These are phyloP conservation scores for Chlamydotis undulata DNA, from an alignment of 2,113 vertebrate genomes.

Conservation along the genomic window DNA sequence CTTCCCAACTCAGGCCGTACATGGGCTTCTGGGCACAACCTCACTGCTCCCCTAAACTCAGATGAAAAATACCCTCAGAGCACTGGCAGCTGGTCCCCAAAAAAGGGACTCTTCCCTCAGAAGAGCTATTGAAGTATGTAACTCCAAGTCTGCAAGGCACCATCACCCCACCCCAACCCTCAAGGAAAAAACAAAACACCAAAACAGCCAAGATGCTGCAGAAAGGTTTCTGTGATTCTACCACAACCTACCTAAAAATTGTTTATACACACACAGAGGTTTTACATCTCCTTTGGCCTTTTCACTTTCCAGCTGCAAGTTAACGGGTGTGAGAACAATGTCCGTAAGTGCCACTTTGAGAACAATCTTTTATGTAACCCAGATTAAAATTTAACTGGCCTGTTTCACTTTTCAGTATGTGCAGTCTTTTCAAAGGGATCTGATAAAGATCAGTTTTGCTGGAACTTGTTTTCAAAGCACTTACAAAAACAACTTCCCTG, in stretches of 20 bases:
- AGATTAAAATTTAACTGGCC: conserved; percentile 65
- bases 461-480: conserved; percentile 57
- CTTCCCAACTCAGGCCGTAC: background rate
- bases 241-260: background rate
- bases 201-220: background rate
- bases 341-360: conserved; percentile 16
- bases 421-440: background rate
- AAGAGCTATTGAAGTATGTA: background rate
- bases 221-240: background rate
- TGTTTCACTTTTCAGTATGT: background rate
- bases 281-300: background rate
- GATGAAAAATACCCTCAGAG: background rate
- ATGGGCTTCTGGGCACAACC: background rate
- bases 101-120: background rate
- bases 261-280: background rate
- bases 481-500: conserved; percentile 27
- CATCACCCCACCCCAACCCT: too few relatives aligned
- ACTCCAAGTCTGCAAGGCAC: background rate
- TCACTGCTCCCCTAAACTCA: background rate
- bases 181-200: rapidly evolving
- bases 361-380: conserved; percentile 63
- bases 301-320: background rate
- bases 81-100: background rate
- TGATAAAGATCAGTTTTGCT: conserved; percentile 70
- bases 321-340: conserved; percentile 32